A percentile compares a stretch with the other conserved stretches of the same genome.
Conservation (phyloP, 1,140 invertebrate species). For the Microplitis demolitor region DNA sequence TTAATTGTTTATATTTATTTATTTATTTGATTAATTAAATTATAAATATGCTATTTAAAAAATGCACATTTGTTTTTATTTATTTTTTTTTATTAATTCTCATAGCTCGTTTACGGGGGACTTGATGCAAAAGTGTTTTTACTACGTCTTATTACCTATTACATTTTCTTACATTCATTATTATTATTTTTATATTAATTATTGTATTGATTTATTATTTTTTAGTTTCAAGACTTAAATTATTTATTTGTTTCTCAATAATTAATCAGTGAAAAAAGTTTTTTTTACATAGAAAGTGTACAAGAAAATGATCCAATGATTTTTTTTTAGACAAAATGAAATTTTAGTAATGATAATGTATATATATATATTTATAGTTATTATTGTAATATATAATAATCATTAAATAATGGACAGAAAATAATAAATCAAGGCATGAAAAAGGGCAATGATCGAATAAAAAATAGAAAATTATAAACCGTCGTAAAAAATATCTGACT, state of each 20-base stretch:
- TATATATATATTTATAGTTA: background rate
- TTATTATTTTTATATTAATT: background rate
- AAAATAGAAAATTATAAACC: too few relatives aligned
- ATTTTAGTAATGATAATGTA: background rate
- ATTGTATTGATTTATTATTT: background rate
- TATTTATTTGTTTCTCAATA: background rate
- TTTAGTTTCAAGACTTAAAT: background rate
- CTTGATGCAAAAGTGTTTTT: conserved; percentile 49
- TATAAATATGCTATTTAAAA: conserved; percentile 42
- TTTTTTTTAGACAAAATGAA: background rate
- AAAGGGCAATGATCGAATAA: too few relatives aligned
- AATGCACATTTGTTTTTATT: conserved; percentile 25
- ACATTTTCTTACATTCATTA: too few relatives aligned
- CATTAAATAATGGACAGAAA: background rate
- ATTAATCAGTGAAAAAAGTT: background rate
- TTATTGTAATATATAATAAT: background rate
- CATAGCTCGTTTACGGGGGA: conserved; percentile 21
- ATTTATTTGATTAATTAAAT: too few relatives aligned
- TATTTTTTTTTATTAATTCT: background rate
- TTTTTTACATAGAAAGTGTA: background rate
- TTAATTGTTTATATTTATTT: conserved; percentile 34
- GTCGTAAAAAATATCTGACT: too few relatives aligned
- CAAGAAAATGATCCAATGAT: conserved; percentile 10
- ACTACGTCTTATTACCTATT: background rate
- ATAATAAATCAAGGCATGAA: background rate